A percentile compares a stretch with the other conserved stretches of the same genome.
These are phyloP conservation scores for Ichneumoninae sp. DNA, from an alignment of 2,888 invertebrate genomes.

Conservation along the genomic window DNA sequence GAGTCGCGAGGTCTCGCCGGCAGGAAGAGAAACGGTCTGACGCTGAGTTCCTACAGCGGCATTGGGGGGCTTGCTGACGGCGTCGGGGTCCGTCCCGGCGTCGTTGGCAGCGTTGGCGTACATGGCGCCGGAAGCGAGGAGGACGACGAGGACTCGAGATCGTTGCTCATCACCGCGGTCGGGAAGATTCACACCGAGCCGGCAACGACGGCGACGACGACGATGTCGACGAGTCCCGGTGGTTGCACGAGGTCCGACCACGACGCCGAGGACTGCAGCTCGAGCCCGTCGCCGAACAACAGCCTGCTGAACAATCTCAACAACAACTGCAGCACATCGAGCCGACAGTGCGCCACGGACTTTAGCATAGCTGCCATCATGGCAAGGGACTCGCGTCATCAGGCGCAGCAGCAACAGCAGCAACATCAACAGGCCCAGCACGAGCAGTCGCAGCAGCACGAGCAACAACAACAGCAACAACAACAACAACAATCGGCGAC, in stretches of 20 bases:
- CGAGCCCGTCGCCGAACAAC: slow-evolving; percentile 85
- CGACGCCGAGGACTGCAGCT: slow-evolving; percentile 87
- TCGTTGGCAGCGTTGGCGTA: slow-evolving; percentile 77
- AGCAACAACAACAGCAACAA: slow-evolving; percentile 83
- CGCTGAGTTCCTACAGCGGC: slow-evolving; percentile 83
- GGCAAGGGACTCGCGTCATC: slow-evolving; percentile 89
- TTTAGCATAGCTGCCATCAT: slow-evolving; percentile 98
- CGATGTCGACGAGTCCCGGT: slow-evolving; percentile 72
- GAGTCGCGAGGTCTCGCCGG: slow-evolving; percentile 84
- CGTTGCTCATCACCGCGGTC: slow-evolving; percentile 78
- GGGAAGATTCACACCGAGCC: slow-evolving; percentile 85
- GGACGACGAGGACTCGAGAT: slow-evolving; percentile 86
- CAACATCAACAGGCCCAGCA: slow-evolving; percentile 71
- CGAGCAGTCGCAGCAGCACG: slow-evolving; percentile 83
- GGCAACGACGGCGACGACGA: slow-evolving; percentile 78
- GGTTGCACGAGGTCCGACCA: slow-evolving; percentile 85
- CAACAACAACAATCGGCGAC: slow-evolving; percentile 82
- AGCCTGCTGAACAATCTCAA: slow-evolving; percentile 80
- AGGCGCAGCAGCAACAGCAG: slow-evolving; percentile 87
- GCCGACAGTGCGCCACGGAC: slow-evolving; percentile 94
- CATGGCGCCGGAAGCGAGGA: slow-evolving; percentile 86
- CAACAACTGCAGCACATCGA: slow-evolving; percentile 83
- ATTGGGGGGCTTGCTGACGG: slow-evolving; percentile 83
- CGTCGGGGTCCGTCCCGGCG: slow-evolving; percentile 80
- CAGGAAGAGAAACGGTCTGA: slow-evolving; percentile 84